A percentile compares a stretch with the other conserved stretches of the same genome.
phyloP scores from a whole-genome alignment of 2,113 vertebrate genomes.

The Hylia prasina region DNA sequence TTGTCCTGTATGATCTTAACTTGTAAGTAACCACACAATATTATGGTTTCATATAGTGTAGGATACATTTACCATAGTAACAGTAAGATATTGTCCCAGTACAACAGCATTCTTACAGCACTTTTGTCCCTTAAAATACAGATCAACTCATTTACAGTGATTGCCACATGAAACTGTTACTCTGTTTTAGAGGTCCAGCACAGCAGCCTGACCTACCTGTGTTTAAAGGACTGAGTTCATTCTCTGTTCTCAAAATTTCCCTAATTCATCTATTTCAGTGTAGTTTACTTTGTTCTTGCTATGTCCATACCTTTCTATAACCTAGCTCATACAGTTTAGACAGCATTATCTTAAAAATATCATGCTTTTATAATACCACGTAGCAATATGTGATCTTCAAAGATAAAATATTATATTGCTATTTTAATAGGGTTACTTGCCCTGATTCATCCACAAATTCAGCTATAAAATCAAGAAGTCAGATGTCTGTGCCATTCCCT shows the following conservation, averaged over 20 bases:
- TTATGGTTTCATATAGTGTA: not conserved
- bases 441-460: not conserved
- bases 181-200: not conserved
- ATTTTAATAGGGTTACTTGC: not conserved
- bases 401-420: not conserved
- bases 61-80: not conserved
- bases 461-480: not conserved
- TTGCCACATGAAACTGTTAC: not conserved
- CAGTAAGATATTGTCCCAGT: not conserved
- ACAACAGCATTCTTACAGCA: not conserved
- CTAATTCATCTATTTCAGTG: not conserved
- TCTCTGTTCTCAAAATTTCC: not conserved
- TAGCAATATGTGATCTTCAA: not conserved
- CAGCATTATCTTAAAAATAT: not conserved
- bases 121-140: not conserved
- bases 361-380: not conserved
- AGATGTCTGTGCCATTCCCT: not conserved
- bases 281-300: not conserved
- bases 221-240: not conserved
- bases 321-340: not conserved
- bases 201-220: not conserved
- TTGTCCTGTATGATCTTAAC: not conserved
- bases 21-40: not conserved
- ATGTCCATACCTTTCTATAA: not conserved
- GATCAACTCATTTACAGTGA: not conserved